Conservation (phyloP, 2,888 invertebrate genomes). For the Hyles lineata region DNA sequence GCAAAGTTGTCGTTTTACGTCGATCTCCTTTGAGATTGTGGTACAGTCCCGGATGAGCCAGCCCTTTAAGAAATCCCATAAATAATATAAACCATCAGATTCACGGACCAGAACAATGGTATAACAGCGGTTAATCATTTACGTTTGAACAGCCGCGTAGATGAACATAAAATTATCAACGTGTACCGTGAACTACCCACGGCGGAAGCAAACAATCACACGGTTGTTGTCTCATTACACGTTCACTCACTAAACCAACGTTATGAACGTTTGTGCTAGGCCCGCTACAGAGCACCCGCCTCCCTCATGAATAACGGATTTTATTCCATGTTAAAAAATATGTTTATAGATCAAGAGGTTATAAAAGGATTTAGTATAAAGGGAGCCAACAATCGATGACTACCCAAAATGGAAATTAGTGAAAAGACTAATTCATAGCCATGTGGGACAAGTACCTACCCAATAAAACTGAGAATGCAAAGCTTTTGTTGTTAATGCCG, state of each 20-base stretch:
- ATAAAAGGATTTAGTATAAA: not conserved
- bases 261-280: slow-evolving; percentile 9
- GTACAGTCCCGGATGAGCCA: too few species aligned
- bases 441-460: too few species aligned
- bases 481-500: too few species aligned
- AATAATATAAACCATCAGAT: too few species aligned
- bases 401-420: too few species aligned
- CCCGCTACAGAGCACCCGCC: not conserved
- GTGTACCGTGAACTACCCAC: not conserved
- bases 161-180: slow-evolving; percentile 19
- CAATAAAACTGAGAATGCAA: too few species aligned
- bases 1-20: too few species aligned
- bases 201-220: slow-evolving; percentile 21
- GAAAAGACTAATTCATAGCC: too few species aligned
- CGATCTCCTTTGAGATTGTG: too few species aligned
- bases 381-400: too few species aligned
- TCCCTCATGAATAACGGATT: not conserved
- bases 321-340: not conserved
- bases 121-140: not conserved
- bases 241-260: slow-evolving; percentile 4
- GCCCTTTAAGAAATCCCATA: not conserved
- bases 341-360: not conserved
- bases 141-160: not conserved
- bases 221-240: slow-evolving; percentile 23
- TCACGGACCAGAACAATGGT: too few species aligned